phyloP scores from a whole-genome alignment of 2,888 invertebrate genomes.

The Ophioninae sp. region DNA sequence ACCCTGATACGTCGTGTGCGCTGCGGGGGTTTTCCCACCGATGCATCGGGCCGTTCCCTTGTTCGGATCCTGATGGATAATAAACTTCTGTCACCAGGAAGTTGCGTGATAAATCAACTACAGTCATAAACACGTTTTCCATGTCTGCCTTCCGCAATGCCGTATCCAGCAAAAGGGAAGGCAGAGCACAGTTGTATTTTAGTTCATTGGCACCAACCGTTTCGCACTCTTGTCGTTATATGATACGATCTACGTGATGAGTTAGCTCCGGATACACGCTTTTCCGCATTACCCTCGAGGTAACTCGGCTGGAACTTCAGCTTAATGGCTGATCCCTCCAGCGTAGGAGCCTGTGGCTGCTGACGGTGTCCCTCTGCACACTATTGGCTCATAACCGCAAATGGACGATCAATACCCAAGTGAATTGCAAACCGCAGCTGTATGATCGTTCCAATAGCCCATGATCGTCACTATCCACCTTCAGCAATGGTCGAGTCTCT shows the following conservation, averaged over 20 bases:
- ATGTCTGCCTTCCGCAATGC: constrained; percentile 63
- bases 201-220: constrained; percentile 49
- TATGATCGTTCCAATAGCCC: constrained; percentile 53
- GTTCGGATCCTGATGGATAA: constrained; percentile 79
- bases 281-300: constrained; percentile 78
- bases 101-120: constrained; percentile 77
- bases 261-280: constrained; percentile 79
- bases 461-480: constrained; percentile 57
- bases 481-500: not conserved
- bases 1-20: not conserved
- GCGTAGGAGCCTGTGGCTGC: constrained; percentile 7
- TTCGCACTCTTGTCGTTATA: constrained; percentile 45
- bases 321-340: constrained; percentile 7
- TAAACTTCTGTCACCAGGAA: constrained; percentile 79
- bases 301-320: constrained; percentile 67
- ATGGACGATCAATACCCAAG: constrained; percentile 72
- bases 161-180: not conserved
- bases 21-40: not conserved
- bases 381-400: constrained; percentile 58
- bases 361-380: constrained; percentile 5
- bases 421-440: constrained; percentile 60
- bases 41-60: not conserved
- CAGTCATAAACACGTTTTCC: constrained; percentile 74
- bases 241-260: constrained; percentile 80
- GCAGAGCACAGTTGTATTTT: constrained; percentile 7